phyloP scores from a whole-genome alignment of 2,797 vertebrate species.

The Anguilla pacifica region DNA sequence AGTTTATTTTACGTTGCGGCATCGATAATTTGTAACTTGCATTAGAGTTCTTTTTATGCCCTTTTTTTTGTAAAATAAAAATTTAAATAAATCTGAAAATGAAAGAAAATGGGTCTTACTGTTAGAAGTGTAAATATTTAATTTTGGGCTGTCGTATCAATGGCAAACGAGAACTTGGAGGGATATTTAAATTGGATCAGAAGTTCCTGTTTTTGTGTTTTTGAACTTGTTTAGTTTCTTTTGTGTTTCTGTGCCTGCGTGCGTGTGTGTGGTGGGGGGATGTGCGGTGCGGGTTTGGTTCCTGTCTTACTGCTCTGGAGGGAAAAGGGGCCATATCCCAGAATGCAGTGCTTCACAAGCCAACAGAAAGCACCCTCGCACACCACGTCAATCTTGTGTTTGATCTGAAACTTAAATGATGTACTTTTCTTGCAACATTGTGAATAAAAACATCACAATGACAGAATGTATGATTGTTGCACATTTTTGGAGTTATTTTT shows the following conservation, averaged over 20 bases:
- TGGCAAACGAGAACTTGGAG: constrained; percentile 46
- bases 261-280: constrained; percentile 23
- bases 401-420: constrained; percentile 53
- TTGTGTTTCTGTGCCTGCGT: constrained; percentile 47
- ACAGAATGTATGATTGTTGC: background rate
- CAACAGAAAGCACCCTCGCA: constrained; percentile 33
- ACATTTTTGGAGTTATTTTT: background rate
- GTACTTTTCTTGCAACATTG: constrained; percentile 57
- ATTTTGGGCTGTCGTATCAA: constrained; percentile 49
- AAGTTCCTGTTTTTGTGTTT: constrained; percentile 54
- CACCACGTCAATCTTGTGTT: constrained; percentile 48
- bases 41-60: constrained; percentile 45
- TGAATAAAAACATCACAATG: constrained; percentile 69
- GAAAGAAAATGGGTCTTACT: constrained; percentile 41
- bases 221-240: constrained; percentile 59
- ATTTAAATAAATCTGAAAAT: background rate
- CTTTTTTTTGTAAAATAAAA: constrained; percentile 51
- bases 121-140: constrained; percentile 65
- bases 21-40: constrained; percentile 6
- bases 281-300: background rate
- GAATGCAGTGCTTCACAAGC: background rate
- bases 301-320: background rate
- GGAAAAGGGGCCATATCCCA: background rate
- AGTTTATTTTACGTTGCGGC: constrained; percentile 24
- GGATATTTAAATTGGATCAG: constrained; percentile 59